Evolutionary conservation across 2,113 vertebrate species (phyloP), one percentile per base, ranked within the genome.

Genomic region (Chlorodrepanis virens): DNA sequence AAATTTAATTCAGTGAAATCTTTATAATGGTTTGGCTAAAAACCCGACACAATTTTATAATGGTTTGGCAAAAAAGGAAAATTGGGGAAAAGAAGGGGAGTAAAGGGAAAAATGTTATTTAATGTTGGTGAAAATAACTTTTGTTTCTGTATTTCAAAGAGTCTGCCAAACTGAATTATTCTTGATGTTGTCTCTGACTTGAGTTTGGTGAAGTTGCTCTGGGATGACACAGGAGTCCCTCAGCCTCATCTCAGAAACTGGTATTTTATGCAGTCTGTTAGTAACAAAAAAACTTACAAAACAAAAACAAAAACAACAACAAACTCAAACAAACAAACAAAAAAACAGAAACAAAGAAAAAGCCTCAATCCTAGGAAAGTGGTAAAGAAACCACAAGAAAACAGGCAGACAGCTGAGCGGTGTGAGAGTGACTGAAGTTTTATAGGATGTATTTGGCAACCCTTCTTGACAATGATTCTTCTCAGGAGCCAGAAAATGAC

Each of bases 11-110:
- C 56, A 50, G 16, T 33, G 11, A 27, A 49, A 47, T 47, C 11
- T 50, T 78, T 83, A 57, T 24, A 76, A 29, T 49, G 14, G 4
- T 77, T 89, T 78, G 14, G 13, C 13, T 45, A 33, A 77, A 53
- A 82, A 50, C 3, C 16, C 39, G 16, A 40, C 2, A 5, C 12
- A 35, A 37, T 39, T 20, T 74, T 76, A 44, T n/a, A 83, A 31
- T 39, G 6, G 7, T 83, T 89, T 87, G 27, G 11, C 12, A 47
- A 29, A 78, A 64, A 65, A 35, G 12, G 10, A 49, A 56, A 50
- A 44, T 1, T 49, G 14, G 8, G 27, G 10, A 15, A 42, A 76
- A 49, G 8, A 37, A 31, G 40, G 1, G 1, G 2, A 5, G 3
- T 15, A 61, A 59, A 83, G 4, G 47, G 24, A 35, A 91, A 37